Percentiles rank a stretch among this genome's conserved stretches.
phyloP scores from a whole-genome alignment of 2,888 invertebrate species.

The Auanema sp. region DNA sequence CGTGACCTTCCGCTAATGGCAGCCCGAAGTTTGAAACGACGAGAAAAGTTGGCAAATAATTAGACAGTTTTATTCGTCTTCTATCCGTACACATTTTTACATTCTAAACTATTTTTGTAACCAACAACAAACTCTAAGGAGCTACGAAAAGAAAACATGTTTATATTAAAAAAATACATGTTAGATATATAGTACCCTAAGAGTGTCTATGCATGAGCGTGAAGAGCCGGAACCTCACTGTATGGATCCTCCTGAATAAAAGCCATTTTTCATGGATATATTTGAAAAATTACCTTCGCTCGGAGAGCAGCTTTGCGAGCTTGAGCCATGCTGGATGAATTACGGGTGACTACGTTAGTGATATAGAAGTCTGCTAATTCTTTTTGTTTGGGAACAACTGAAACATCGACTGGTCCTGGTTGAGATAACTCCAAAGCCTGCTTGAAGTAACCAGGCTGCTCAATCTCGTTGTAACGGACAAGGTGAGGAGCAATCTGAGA shows the following conservation, averaged over 20 bases:
- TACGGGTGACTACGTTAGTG: slow-evolving; percentile 93
- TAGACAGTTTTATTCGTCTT: too few species aligned
- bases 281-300: slow-evolving; percentile 10
- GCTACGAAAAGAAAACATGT: too few species aligned
- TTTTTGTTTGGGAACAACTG: slow-evolving; percentile 40
- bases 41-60: too few species aligned
- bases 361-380: slow-evolving; percentile 79
- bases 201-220: slow-evolving; percentile 17
- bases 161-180: too few species aligned
- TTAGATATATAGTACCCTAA: not conserved
- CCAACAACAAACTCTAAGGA: too few species aligned
- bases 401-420: slow-evolving; percentile 30
- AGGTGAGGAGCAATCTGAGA: slow-evolving; percentile 80
- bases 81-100: too few species aligned
- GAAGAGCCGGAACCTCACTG: slow-evolving; percentile 10
- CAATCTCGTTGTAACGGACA: slow-evolving; percentile 80
- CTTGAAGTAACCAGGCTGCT: slow-evolving; percentile 81
- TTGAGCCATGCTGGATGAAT: slow-evolving; percentile 97
- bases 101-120: too few species aligned
- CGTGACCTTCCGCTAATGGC: too few species aligned
- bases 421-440: slow-evolving; percentile 70
- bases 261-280: not conserved
- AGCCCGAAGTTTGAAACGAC: too few species aligned
- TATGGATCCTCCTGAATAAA: slow-evolving; percentile 20
- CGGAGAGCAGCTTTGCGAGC: slow-evolving; percentile 52